Conservation (phyloP, 2,888 invertebrate genomes). For the Rhorus exstirpatorius region DNA sequence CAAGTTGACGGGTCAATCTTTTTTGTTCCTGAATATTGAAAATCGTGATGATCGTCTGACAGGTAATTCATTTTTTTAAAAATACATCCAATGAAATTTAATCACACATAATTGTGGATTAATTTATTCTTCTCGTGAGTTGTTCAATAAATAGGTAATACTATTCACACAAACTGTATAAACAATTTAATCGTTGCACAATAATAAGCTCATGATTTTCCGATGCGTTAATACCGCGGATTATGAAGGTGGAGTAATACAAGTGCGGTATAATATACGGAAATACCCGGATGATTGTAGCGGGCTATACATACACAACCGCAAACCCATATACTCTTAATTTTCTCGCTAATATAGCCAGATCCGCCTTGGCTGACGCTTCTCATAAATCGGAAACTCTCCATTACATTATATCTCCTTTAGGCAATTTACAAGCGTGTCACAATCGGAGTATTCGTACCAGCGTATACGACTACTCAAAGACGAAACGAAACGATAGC, state of each 20-base stretch:
- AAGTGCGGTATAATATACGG: constrained; percentile 6
- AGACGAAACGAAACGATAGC: constrained; percentile 7
- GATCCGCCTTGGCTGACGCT: constrained; percentile 38
- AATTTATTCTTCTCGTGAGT: too few relatives aligned
- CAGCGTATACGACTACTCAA: background rate
- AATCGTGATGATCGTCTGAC: too few relatives aligned
- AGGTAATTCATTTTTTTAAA: too few relatives aligned
- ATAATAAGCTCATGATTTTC: constrained; percentile 10
- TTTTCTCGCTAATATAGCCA: background rate
- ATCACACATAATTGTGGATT: too few relatives aligned
- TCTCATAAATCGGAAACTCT: constrained; percentile 22
- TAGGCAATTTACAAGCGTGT: background rate
- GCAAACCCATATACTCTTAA: constrained; percentile 2
- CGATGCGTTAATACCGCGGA: background rate
- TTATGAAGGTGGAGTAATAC: constrained; percentile 8
- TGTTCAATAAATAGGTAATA: too few relatives aligned
- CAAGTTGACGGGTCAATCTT: too few relatives aligned
- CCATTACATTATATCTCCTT: constrained; percentile 20
- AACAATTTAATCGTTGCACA: background rate
- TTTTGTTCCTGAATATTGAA: too few relatives aligned
- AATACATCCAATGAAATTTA: too few relatives aligned
- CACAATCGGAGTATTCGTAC: background rate
- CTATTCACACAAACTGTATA: background rate
- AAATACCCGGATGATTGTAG: constrained; percentile 38
- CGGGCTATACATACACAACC: background rate